Conservation (phyloP, 2,797 vertebrate species). For the Sebastes trivittatus region DNA sequence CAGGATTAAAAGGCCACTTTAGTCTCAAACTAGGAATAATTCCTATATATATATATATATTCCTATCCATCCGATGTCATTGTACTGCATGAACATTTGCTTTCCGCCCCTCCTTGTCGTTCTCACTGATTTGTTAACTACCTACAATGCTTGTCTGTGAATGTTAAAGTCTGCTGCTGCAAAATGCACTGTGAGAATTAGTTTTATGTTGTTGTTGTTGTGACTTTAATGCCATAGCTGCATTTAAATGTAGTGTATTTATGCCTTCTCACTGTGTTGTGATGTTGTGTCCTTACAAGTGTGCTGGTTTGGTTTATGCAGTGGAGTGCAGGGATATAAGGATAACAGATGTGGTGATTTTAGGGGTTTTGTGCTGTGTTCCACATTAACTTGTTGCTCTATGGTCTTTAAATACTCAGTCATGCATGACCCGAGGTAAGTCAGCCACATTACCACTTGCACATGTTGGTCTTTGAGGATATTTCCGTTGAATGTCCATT, state of each 20-base stretch:
- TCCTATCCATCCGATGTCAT: background rate
- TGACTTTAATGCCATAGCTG: constrained; percentile 9
- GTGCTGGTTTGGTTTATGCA: constrained; percentile 6
- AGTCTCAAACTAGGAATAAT: background rate
- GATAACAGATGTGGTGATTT: background rate
- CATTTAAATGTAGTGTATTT: constrained; percentile 23
- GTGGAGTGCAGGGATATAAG: background rate
- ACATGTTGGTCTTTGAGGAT: constrained; percentile 24
- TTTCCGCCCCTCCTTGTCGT: background rate
- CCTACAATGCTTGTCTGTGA: constrained; percentile 33
- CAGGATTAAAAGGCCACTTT: background rate
- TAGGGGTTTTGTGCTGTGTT: background rate
- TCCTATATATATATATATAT: background rate
- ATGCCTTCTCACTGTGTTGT: constrained; percentile 15
- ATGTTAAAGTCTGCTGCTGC: constrained; percentile 50
- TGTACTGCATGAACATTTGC: constrained; percentile 17
- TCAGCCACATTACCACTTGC: constrained; percentile 14
- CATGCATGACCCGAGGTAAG: constrained; percentile 6
- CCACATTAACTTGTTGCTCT: constrained; percentile 1
- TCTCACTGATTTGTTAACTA: constrained; percentile 38
- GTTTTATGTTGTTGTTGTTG: background rate
- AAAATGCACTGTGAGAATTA: constrained; percentile 49
- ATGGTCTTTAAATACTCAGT: constrained; percentile 3
- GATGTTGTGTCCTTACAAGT: background rate
- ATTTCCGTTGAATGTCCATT: background rate